A percentile compares a stretch with the other conserved stretches of the same genome.
phyloP scores from a whole-genome alignment of 2,797 vertebrate species.

The Toxotes lorentzi region DNA sequence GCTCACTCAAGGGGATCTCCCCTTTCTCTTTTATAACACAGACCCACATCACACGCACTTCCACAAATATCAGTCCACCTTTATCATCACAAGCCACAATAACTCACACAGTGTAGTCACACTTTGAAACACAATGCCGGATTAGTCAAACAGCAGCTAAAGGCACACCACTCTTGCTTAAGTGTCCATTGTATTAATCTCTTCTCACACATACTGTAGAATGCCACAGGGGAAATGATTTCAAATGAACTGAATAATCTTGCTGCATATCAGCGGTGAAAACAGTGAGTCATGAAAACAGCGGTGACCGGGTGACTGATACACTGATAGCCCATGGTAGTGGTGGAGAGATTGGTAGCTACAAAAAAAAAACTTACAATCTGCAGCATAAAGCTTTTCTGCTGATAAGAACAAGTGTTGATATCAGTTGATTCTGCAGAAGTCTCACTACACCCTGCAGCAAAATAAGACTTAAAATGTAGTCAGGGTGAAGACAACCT shows the following conservation, averaged over 20 bases:
- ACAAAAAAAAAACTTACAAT: constrained; percentile 29
- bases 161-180: not conserved
- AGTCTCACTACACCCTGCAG: not conserved
- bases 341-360: constrained; percentile 41
- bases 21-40: constrained; percentile 55
- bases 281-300: constrained; percentile 47
- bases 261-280: constrained; percentile 37
- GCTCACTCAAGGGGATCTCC: constrained; percentile 59
- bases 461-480: not conserved
- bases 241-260: constrained; percentile 12
- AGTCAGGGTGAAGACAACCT: not conserved
- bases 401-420: constrained; percentile 46
- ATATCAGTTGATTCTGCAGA: constrained; percentile 34
- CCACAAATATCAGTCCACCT: constrained; percentile 27
- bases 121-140: not conserved
- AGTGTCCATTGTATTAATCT: not conserved
- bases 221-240: not conserved
- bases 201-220: not conserved
- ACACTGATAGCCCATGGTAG: constrained; percentile 28
- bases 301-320: constrained; percentile 40
- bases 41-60: constrained; percentile 24
- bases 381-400: constrained; percentile 41
- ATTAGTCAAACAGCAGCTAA: constrained; percentile 16
- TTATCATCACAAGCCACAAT: constrained; percentile 43
- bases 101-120: constrained; percentile 3